phyloP scores from a whole-genome alignment of 2,113 vertebrate species.

The Rousettus leschenaultii region DNA sequence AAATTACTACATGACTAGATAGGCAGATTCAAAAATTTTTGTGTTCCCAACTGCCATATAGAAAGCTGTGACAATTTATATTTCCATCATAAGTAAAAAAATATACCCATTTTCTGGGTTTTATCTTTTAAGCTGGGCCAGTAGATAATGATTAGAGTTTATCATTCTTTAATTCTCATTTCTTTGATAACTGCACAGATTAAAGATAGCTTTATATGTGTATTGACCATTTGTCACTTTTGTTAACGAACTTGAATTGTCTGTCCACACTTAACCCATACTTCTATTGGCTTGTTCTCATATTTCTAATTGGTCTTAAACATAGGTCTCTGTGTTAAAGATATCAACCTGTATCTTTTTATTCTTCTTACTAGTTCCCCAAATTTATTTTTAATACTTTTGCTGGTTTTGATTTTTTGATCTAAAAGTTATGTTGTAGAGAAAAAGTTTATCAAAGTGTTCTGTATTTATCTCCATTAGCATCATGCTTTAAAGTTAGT shows the following conservation, averaged over 20 bases:
- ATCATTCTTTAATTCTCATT: neutral
- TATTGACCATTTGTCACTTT: neutral
- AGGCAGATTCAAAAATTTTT: neutral
- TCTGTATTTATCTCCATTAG: neutral
- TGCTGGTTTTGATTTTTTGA: neutral
- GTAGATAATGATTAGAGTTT: neutral
- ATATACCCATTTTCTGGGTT: neutral
- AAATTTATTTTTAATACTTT: neutral
- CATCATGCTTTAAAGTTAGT: neutral
- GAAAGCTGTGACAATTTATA: neutral
- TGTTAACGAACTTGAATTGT: neutral
- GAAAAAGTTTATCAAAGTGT: neutral
- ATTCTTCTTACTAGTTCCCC: neutral
- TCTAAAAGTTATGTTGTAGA: neutral
- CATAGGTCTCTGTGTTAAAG: neutral
- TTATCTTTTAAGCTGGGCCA: neutral
- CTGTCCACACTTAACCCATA: neutral
- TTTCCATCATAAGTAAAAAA: neutral
- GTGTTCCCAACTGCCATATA: neutral
- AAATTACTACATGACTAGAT: neutral
- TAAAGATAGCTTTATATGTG: neutral
- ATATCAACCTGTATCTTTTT: neutral
- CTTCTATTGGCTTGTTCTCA: neutral
- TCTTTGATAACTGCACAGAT: neutral
- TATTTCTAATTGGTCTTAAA: neutral